Base-by-base conservation (phyloP, 2,797 vertebrate species). In the Diceros bicornis region DNA sequence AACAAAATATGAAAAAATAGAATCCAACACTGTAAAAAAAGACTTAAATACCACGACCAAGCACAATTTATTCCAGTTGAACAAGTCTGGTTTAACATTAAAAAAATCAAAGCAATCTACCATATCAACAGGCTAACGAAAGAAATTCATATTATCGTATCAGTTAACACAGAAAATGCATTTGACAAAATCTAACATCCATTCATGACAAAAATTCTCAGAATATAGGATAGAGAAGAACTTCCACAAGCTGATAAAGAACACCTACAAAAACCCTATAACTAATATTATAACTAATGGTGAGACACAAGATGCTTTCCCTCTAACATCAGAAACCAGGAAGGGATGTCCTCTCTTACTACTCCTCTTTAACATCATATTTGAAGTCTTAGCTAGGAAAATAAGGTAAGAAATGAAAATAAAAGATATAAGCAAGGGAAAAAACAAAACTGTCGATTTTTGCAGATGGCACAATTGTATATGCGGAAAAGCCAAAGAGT, bases 51-150 rank as follows among this genome's bases (percentile, higher is more conserved):
- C 44, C 27, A 52, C 32, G 17, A 32, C 27, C 47, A 82, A 81
- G 34, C n/a, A 6, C 82, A 20, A 62, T 72, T 41, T 44, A 62
- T 55, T 89, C 34, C n/a, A 52, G 17, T 57, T 41, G n/a, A 74
- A 79, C 14, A 62, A 27, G 64, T 34, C 27, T 41, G 8, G 41
- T 47, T 62, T 62, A 79, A 72, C 25, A 52, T 94, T 71, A 20
- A 79, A 84, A 92, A 92, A 61, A 50, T 82, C 37, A 83, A 81
- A 91, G 68, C 44, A 72, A 72, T 83, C 41, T 72, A 50, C 17
- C 32, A 17, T 69, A 71, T 29, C n/a, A 71, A 18, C 50, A 50
- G 20, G 34, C 6, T 69, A 81, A 66, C 11, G 27, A 59, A 81
- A 21, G 62, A 72, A 50, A 72, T 37, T 55, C 29, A 57, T 57